These are phyloP conservation scores for Bombus haemorrhoidalis DNA, from an alignment of 1,140 invertebrate genomes.

Conservation along the genomic window DNA sequence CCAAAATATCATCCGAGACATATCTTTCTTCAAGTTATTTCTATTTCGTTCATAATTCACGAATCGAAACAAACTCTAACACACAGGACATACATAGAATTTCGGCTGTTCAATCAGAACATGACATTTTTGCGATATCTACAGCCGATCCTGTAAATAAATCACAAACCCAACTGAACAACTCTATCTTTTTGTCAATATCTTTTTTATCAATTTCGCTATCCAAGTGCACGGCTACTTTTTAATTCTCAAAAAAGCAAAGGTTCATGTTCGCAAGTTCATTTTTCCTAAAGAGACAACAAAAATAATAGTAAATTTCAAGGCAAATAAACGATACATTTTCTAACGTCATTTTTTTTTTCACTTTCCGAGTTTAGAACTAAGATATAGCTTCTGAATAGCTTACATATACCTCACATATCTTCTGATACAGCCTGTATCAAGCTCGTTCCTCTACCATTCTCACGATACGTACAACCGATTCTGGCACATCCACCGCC, in stretches of 20 bases:
- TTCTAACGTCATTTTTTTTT: background rate
- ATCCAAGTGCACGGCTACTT: background rate
- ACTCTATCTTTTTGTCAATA: background rate
- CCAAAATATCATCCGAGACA: too few species aligned
- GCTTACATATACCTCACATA: background rate
- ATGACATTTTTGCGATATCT: too few species aligned
- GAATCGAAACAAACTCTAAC: too few species aligned
- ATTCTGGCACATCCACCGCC: conserved; percentile 3
- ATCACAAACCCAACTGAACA: background rate
- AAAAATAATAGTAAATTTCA: background rate
- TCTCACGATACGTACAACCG: background rate
- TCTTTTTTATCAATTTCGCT: background rate
- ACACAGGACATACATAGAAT: too few species aligned
- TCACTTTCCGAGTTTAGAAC: too few species aligned
- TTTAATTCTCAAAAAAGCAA: background rate
- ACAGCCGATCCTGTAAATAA: too few species aligned
- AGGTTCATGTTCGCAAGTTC: background rate
- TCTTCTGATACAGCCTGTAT: background rate
- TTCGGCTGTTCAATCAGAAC: too few species aligned
- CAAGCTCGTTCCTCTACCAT: background rate
- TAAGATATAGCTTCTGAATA: too few species aligned
- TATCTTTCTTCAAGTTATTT: too few species aligned
- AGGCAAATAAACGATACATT: background rate
- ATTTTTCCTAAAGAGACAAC: background rate
- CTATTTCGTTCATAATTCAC: too few species aligned